These are phyloP conservation scores for Drosophila triauraria DNA, from an alignment of 1,140 invertebrate species.

Conservation along the genomic window DNA sequence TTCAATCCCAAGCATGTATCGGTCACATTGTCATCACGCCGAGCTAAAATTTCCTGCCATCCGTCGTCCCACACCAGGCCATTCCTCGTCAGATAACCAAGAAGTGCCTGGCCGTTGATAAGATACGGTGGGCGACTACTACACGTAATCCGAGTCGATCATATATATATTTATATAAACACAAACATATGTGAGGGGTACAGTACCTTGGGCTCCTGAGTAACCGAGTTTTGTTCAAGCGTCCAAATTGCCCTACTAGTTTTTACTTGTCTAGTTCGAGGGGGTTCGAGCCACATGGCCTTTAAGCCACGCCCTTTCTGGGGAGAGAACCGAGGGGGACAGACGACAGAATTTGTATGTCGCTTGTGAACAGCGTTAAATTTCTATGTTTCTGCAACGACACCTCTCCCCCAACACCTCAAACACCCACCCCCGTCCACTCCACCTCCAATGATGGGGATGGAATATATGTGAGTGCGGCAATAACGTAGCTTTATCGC, in stretches of 20 bases:
- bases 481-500: conserved; percentile 74
- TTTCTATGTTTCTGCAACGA: conserved; percentile 67
- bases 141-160: conserved; percentile 47
- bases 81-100: conserved; percentile 45
- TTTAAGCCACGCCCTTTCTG: conserved; percentile 51
- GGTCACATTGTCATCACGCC: conserved; percentile 50
- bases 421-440: neutral
- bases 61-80: conserved; percentile 14
- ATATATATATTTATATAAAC: conserved; percentile 5
- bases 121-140: conserved; percentile 32
- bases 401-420: neutral
- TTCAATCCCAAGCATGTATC: conserved; percentile 14
- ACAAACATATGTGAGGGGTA: conserved; percentile 7
- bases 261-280: conserved; percentile 6
- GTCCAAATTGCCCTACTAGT: conserved; percentile 19
- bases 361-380: conserved; percentile 54
- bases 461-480: conserved; percentile 32
- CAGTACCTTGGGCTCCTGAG: conserved; percentile 13
- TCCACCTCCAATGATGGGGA: neutral
- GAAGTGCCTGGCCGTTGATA: conserved; percentile 48
- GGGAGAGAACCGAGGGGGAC: neutral
- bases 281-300: conserved; percentile 20
- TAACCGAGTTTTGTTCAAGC: neutral
- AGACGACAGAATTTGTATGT: conserved; percentile 26
- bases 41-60: conserved; percentile 22